These are phyloP conservation scores for Sussaba pulchella DNA, from an alignment of 2,888 invertebrate species.

Conservation along the genomic window DNA sequence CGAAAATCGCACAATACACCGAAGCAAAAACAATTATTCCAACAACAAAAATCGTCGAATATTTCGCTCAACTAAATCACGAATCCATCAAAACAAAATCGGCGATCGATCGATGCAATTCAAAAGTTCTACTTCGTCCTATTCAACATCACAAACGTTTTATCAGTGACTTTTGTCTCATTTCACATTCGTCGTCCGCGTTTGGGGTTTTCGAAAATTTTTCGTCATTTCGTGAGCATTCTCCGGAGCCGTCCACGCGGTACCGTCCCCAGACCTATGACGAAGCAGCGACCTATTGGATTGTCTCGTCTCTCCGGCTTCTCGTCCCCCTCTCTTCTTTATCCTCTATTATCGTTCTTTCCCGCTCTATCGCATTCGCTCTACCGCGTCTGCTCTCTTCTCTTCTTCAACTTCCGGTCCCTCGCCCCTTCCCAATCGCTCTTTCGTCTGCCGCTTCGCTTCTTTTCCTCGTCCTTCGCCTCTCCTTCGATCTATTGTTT, in stretches of 20 bases:
- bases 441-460: slow-evolving; percentile 65
- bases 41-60: too few relatives aligned
- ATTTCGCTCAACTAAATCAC: too few relatives aligned
- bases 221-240: slow-evolving; percentile 55
- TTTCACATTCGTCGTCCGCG: not conserved
- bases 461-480: slow-evolving; percentile 55
- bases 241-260: slow-evolving; percentile 36
- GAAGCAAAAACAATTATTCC: too few relatives aligned
- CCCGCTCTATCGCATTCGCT: slow-evolving; percentile 63
- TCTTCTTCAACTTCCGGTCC: slow-evolving; percentile 42
- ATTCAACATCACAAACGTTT: too few relatives aligned
- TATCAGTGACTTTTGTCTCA: too few relatives aligned
- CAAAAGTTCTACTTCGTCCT: too few relatives aligned
- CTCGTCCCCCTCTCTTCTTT: slow-evolving; percentile 47
- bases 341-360: slow-evolving; percentile 57
- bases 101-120: too few relatives aligned
- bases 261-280: slow-evolving; percentile 53
- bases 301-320: slow-evolving; percentile 48
- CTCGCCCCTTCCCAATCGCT: slow-evolving; percentile 65
- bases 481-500: slow-evolving; percentile 59
- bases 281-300: slow-evolving; percentile 73
- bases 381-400: slow-evolving; percentile 49
- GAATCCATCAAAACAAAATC: too few relatives aligned
- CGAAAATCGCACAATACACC: not conserved
- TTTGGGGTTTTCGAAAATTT: slow-evolving; percentile 36